Evolutionary conservation across 1,140 invertebrate genomes (phyloP).

Genomic region (Bombus confusus): DNA sequence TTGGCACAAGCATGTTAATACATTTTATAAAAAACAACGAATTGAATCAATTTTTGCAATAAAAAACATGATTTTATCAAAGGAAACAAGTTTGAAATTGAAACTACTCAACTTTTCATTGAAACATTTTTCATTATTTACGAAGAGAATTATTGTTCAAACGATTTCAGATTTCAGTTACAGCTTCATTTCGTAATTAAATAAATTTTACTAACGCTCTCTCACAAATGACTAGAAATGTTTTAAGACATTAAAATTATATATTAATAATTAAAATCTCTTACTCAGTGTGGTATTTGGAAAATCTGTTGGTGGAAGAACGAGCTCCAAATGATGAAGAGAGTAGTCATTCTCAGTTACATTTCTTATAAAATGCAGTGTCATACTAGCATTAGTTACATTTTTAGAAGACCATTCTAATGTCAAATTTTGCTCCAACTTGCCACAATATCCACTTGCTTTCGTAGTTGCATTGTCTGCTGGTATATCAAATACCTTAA

Average conservation of each 20-base stretch:
- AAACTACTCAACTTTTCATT: too few relatives aligned
- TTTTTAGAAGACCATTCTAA: conserved; percentile 78
- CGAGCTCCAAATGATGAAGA: conserved; percentile 68
- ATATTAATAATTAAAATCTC: background rate
- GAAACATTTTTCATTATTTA: too few relatives aligned
- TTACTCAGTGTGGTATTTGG: conserved; percentile 42
- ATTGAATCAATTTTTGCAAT: too few relatives aligned
- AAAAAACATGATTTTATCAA: too few relatives aligned
- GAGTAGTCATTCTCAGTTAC: conserved; percentile 75
- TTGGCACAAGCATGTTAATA: too few relatives aligned
- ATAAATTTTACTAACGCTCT: too few relatives aligned
- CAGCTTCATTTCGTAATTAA: too few relatives aligned
- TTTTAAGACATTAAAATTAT: background rate
- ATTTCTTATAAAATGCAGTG: conserved; percentile 81
- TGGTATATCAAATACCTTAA: conserved; percentile 80
- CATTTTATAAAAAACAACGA: too few relatives aligned
- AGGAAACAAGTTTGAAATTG: too few relatives aligned
- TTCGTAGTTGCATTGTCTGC: conserved; percentile 64
- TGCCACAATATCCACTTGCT: conserved; percentile 80
- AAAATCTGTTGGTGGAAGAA: conserved; percentile 58
- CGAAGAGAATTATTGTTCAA: too few relatives aligned
- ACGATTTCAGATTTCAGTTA: too few relatives aligned
- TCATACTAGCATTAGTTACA: conserved; percentile 51
- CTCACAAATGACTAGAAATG: too few relatives aligned
- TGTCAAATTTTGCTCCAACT: conserved; percentile 77